Evolutionary conservation across 2,113 vertebrate genomes (phyloP), one percentile per base, ranked within the genome.

Genomic region (Archilochus colubris): DNA sequence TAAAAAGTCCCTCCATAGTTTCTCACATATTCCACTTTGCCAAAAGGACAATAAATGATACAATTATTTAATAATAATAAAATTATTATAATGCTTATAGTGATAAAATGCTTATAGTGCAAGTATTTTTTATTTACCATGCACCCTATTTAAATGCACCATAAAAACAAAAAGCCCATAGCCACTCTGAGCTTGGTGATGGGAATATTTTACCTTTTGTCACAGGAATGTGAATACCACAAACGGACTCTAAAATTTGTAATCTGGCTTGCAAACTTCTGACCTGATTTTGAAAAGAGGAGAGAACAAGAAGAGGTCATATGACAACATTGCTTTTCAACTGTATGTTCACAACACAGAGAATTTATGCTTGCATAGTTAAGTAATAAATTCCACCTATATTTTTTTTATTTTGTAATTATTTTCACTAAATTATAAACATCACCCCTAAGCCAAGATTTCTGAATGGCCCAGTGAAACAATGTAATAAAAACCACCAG

Each of bases 121-220:
- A 72, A 68, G 8, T 10, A 50, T 19, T 74, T 75, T 54, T 92
- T 6, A 88, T 63, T 80, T 88, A 94, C n/a, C n/a, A n/a, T n/a
- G n/a, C n/a, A n/a, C n/a, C n/a, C n/a, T n/a, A n/a, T n/a, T n/a
- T n/a, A n/a, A n/a, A 88, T n/a, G 21, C 31, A 75, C 43, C n/a
- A 51, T 11, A 87, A 30, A 15, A 62, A 53, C 15, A 62, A 63
- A 24, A 17, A n/a, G 1, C 10, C 11, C 19, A 51, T 7, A 62
- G 51, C 8, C 46, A 67, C 36, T 43, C 13, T 53, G 53, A 89
- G 36, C 22, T 57, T 28, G 9, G 48, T 30, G 24, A 73, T 10
- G 5, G 20, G 21, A 89, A 22, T 76, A 44, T 55, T 88, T 97
- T 98, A 98, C 98, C 98, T 97, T 87, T 96, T 63, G 77, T 86